phyloP scores from a whole-genome alignment of 2,888 invertebrate species.

The Agonopterix subpropinquella region DNA sequence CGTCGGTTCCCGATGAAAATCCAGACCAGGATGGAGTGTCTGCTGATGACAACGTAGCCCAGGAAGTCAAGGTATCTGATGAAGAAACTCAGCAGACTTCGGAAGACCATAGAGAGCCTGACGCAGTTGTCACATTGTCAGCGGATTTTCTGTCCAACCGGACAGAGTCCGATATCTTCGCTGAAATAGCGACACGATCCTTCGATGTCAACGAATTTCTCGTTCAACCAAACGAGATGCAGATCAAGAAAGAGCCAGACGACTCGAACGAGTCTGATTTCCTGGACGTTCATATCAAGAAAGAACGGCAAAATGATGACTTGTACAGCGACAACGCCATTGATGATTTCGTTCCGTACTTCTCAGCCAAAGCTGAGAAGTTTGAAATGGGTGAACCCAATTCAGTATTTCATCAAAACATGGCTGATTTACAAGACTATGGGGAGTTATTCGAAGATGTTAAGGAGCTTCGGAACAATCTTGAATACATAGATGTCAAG shows the following conservation, averaged over 20 bases:
- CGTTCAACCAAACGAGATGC: constrained; percentile 51
- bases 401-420: constrained; percentile 74
- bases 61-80: constrained; percentile 62
- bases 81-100: constrained; percentile 12
- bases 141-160: constrained; percentile 50
- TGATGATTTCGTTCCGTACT: constrained; percentile 61
- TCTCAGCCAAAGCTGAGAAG: constrained; percentile 48
- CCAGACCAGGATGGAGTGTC: constrained; percentile 50
- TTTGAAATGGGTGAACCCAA: constrained; percentile 48
- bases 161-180: constrained; percentile 54
- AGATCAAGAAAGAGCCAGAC: constrained; percentile 53
- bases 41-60: constrained; percentile 64
- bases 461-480: constrained; percentile 52
- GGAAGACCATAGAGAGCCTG: constrained; percentile 34
- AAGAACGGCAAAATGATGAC: constrained; percentile 46
- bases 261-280: constrained; percentile 21
- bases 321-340: constrained; percentile 64
- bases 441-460: constrained; percentile 55
- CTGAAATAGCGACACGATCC: constrained; percentile 55
- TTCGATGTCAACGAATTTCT: constrained; percentile 68
- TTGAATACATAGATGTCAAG: constrained; percentile 59
- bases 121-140: constrained; percentile 59
- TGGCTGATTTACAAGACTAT: constrained; percentile 76
- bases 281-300: constrained; percentile 46
- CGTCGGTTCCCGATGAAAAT: constrained; percentile 36